Base-by-base conservation (phyloP, 2,113 vertebrate genomes). In the Onychostruthus taczanowskii region DNA sequence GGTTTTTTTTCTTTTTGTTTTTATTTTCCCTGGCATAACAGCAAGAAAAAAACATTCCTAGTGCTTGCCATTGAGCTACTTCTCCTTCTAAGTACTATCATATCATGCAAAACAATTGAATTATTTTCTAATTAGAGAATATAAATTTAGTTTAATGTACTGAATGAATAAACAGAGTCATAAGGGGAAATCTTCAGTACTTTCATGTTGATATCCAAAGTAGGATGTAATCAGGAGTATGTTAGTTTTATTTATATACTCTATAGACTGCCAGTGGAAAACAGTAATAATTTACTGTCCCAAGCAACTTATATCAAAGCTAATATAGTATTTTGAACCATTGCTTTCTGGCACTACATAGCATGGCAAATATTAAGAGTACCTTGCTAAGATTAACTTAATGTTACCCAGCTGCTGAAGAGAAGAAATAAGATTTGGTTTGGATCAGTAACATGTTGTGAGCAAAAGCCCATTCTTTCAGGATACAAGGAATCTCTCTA, bases 11-110 rank as follows among this genome's bases (percentile, higher is more conserved):
- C 13, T 35, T 59, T 24, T 26, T 11, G 10, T n/a, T 31, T 55
- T 8, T 24, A 30, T 55, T 63, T 83, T 52, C 5, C 18, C 19
- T 44, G 9, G 23, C 14, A 0, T 0, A 5, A 16, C 2, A 31
- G 12, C 0, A 3, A 50, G 5, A 2, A 47, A 44, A 61, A 91
- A 56, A 7, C 2, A 46, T 73, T 84, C 28, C 11, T 67, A 70
- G 9, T 37, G 30, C 6, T 53, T 47, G 2, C 35, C 17, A 44
- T 28, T 31, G 18, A 84, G 19, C 33, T 90, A 47, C 4, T 4
- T 68, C 10, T 14, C 14, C 14, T 94, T 68, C 56, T 66, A 66
- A 70, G 41, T 2, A 49, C 8, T 50, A 27, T 47, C 47, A 24
- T 84, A 31, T 41, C 0, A 0, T 37, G 5, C 2, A 70, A 94